Conservation (phyloP, 2,113 vertebrate genomes). For the Chunga burmeisteri region DNA sequence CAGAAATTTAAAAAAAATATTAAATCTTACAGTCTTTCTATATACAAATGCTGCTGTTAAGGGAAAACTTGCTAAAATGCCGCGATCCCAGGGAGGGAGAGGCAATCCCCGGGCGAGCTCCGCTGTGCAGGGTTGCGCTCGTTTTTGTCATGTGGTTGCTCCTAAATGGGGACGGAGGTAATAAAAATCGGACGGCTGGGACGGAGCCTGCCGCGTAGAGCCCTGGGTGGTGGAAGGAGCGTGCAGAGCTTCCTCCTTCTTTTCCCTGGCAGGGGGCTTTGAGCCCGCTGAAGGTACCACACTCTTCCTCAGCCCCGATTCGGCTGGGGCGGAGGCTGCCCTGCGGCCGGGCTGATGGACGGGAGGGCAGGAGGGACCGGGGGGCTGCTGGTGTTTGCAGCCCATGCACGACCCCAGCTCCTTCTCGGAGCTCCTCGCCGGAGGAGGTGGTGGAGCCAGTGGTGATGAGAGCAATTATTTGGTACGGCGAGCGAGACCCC, state of each 20-base stretch:
- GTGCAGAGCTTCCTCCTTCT: background rate
- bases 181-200: background rate
- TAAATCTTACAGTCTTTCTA: background rate
- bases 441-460: background rate
- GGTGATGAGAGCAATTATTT: background rate
- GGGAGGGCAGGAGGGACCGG: background rate
- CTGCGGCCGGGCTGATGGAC: background rate
- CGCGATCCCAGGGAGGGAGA: background rate
- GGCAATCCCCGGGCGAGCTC: background rate
- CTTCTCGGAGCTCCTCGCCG: background rate
- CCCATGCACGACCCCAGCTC: background rate
- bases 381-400: background rate
- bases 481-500: background rate
- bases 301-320: background rate
- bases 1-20: background rate
- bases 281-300: background rate
- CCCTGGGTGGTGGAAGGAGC: background rate
- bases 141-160: background rate
- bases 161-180: slow-evolving; percentile 37
- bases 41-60: background rate
- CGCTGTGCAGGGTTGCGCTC: background rate
- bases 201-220: background rate
- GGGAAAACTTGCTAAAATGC: background rate
- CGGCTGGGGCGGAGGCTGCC: background rate
- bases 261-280: background rate